These are phyloP conservation scores for Stenurella melanura DNA, from an alignment of 2,888 invertebrate genomes.

Conservation along the genomic window DNA sequence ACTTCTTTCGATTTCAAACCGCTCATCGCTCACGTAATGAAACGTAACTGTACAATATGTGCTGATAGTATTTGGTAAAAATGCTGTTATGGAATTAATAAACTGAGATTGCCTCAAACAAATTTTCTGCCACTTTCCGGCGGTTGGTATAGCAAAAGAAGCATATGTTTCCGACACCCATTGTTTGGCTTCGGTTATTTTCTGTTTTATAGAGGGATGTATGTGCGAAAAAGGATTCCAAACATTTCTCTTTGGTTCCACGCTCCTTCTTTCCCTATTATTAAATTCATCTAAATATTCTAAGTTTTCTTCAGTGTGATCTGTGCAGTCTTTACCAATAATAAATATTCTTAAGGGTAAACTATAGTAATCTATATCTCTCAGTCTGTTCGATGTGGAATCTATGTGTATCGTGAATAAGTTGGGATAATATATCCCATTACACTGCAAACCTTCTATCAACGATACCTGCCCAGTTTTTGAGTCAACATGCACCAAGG, in stretches of 20 bases:
- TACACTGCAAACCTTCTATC: constrained; percentile 83
- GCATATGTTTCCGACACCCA: constrained; percentile 92
- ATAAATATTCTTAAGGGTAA: constrained; percentile 85
- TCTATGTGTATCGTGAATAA: constrained; percentile 91
- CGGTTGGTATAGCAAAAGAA: constrained; percentile 90
- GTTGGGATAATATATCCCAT: constrained; percentile 88
- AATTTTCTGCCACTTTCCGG: constrained; percentile 86
- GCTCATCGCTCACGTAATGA: constrained; percentile 85
- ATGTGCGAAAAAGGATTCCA: constrained; percentile 69
- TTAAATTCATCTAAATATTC: constrained; percentile 71
- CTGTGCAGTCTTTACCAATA: constrained; percentile 82
- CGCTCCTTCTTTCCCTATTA: constrained; percentile 59
- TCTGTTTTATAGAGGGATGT: constrained; percentile 79
- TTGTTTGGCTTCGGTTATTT: constrained; percentile 85
- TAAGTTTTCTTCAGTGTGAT: constrained; percentile 76
- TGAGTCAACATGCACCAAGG: constrained; percentile 84
- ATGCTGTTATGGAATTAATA: constrained; percentile 85
- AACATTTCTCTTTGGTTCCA: constrained; percentile 49
- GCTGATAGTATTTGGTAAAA: constrained; percentile 84
- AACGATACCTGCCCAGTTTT: constrained; percentile 85
- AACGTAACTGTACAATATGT: constrained; percentile 85
- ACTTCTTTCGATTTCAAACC: constrained; percentile 81
- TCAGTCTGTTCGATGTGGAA: constrained; percentile 85
- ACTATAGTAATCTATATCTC: constrained; percentile 89
- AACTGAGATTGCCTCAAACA: constrained; percentile 87